Percentiles rank a stretch among this genome's conserved stretches.
These are phyloP conservation scores for Idris sp. DNA, from an alignment of 1,140 invertebrate species.

Conservation along the genomic window DNA sequence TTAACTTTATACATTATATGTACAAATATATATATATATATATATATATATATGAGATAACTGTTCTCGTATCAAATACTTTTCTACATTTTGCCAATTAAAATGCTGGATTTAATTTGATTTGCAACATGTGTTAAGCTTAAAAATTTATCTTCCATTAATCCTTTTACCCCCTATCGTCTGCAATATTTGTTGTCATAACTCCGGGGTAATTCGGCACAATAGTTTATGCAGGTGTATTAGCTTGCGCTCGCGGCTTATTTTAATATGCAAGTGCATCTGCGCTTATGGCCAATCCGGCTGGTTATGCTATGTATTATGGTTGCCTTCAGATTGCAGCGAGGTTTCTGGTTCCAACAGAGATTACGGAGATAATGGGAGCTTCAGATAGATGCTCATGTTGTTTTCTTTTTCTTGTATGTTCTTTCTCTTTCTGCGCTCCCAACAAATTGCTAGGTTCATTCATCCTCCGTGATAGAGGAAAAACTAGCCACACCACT, in stretches of 20 bases:
- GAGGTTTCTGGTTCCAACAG: constrained; percentile 68
- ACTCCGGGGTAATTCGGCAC: constrained; percentile 57
- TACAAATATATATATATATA: no score
- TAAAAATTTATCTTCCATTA: constrained; percentile 16
- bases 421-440: constrained; percentile 68
- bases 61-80: no score
- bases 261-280: constrained; percentile 59
- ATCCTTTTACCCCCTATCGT: neutral
- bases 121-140: no score
- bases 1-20: no score
- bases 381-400: constrained; percentile 58
- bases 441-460: constrained; percentile 78
- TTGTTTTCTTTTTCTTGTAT: neutral
- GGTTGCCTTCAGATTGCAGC: constrained; percentile 67
- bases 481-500: constrained; percentile 75
- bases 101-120: no score
- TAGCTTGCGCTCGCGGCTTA: constrained; percentile 48
- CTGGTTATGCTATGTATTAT: constrained; percentile 66
- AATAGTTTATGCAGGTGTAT: constrained; percentile 61
- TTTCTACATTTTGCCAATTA: no score
- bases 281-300: constrained; percentile 67
- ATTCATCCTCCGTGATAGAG: constrained; percentile 76
- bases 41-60: no score
- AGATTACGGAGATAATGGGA: constrained; percentile 76
- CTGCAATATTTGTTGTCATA: constrained; percentile 36